Base-by-base conservation (phyloP, 2,888 invertebrate genomes). In the Pinctada fucata region DNA sequence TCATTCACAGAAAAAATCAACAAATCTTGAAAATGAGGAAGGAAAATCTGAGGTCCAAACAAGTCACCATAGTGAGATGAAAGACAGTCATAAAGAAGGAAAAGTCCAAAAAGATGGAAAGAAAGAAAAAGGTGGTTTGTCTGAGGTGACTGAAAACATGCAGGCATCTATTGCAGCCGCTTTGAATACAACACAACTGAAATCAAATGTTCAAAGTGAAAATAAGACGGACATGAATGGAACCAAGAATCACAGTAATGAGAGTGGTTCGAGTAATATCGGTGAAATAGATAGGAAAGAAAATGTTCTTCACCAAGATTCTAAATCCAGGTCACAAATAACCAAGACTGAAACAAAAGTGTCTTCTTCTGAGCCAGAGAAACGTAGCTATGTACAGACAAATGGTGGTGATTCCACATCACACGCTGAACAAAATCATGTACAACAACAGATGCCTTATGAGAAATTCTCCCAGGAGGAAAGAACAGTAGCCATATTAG, bases 401-500 rank as follows among this genome's bases (percentile, higher is more conserved):
- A 68, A 68, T 47, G 68, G 48, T 8, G 16, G 48, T 45, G n/a
- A 65, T 65, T 5, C n/a, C n/a, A 68, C 47, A 45, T 16, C 16
- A 68, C 10, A 68, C 3, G 3, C 68, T 45, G 58, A 58, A 58
- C 8, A 13, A 13, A 58, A 58, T 58, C 13, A 6, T 10, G 58
- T 58, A 58, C 58, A 58, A 13, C 31, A 31, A 31, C 31, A 31
- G 31, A 31, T 31, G 31, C 6, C 58, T 13, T 10, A 58, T 64
- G 64, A 65, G 65, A 74, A 49, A 47, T 84, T 79, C 72, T 79
- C 80, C 51, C 69, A 78, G 49, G 85, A 84, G 16, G 85, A 87
- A 51, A 87, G 88, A 8, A 84, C 82, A 5, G 84, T 82, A 58
- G 86, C 88, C 13, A 79, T 89, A 13, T 64, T 82, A 69, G 82